Conservation (phyloP, 2,113 vertebrate species). For the Nettapus auritus region DNA sequence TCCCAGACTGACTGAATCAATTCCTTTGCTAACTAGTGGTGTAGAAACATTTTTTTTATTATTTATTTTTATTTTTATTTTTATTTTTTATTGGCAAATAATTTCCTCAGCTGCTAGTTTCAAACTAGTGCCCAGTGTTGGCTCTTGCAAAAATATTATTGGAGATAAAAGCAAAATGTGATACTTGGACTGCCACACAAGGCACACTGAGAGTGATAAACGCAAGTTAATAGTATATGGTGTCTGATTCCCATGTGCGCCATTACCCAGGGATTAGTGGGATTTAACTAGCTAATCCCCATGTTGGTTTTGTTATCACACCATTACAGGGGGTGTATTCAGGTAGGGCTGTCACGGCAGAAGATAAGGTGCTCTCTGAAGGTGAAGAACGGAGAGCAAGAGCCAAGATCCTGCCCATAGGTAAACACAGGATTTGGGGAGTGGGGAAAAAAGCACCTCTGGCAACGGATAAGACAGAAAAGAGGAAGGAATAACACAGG, state of each 20-base stretch:
- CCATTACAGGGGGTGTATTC: background rate
- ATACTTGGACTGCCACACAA: background rate
- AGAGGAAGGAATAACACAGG: background rate
- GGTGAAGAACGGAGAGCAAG: background rate
- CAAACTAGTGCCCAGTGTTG: background rate
- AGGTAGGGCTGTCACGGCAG: background rate
- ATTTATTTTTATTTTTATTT: background rate
- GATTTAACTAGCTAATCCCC: constrained; percentile 9
- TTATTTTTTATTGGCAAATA: constrained; percentile 27
- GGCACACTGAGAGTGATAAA: background rate
- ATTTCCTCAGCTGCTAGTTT: constrained; percentile 26
- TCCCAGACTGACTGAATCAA: background rate
- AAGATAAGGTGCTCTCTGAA: background rate
- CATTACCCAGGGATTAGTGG: background rate
- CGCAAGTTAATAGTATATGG: background rate
- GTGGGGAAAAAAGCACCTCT: background rate
- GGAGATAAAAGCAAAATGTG: constrained; percentile 10
- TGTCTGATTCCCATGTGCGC: background rate
- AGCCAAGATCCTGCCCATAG: background rate
- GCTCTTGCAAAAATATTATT: constrained; percentile 9
- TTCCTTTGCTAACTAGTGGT: constrained; percentile 41
- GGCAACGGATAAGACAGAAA: background rate
- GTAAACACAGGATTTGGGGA: background rate
- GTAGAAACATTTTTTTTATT: constrained; percentile 24
- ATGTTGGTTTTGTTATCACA: background rate